phyloP scores from a whole-genome alignment of 2,113 vertebrate species.

The Phylloscopus trochiloides region DNA sequence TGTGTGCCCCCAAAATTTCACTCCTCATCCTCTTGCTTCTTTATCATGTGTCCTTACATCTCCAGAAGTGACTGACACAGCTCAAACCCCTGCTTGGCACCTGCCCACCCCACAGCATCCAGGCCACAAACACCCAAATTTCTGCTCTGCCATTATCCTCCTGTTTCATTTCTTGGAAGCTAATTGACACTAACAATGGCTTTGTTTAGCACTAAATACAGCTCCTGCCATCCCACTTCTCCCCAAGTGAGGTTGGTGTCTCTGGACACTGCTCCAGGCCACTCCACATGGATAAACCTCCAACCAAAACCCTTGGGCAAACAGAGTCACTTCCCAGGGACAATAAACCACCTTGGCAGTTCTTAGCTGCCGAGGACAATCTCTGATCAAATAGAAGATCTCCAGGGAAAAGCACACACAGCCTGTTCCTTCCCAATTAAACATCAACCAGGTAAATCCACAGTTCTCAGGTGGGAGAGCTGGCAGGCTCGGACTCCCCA shows the following conservation, averaged over 20 bases:
- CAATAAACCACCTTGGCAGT: background rate
- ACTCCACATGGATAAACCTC: background rate
- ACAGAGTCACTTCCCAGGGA: background rate
- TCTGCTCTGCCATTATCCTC: background rate
- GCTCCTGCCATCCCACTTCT: background rate
- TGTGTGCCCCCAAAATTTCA: background rate
- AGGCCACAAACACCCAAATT: background rate
- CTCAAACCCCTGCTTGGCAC: background rate
- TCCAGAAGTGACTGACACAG: background rate
- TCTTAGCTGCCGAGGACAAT: background rate
- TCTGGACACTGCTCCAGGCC: background rate
- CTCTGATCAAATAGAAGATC: background rate
- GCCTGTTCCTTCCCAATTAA: background rate
- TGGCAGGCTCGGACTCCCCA: fast-evolving
- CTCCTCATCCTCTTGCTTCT: background rate
- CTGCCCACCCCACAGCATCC: background rate
- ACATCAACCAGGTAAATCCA: background rate
- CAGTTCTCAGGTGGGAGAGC: background rate
- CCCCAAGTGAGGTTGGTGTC: background rate
- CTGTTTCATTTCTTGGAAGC: background rate
- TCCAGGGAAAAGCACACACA: background rate
- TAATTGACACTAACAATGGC: background rate
- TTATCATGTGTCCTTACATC: background rate
- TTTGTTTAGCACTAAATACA: background rate
- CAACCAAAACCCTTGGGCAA: background rate